phyloP scores from a whole-genome alignment of 2,113 vertebrate genomes.

The Ornithorhynchus anatinus region DNA sequence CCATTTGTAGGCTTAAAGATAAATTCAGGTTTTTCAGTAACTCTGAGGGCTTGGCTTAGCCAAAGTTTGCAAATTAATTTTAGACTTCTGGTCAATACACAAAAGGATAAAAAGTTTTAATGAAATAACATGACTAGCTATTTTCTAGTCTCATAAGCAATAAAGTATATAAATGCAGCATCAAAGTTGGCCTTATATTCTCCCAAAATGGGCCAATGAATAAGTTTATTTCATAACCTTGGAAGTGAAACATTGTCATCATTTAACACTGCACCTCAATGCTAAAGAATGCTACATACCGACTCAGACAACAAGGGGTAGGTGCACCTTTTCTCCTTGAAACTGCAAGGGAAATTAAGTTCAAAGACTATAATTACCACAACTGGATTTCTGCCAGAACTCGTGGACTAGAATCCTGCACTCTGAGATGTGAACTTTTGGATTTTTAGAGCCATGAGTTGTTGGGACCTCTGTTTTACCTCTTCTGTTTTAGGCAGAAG shows the following conservation, averaged over 20 bases:
- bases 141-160: no score
- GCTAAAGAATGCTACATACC: background rate
- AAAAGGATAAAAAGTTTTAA: no score
- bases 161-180: no score
- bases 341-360: background rate
- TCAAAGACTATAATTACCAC: background rate
- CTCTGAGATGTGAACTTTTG: background rate
- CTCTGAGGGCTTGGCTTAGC: background rate
- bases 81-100: no score
- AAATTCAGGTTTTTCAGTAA: background rate
- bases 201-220: background rate
- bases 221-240: background rate
- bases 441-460: background rate
- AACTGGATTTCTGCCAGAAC: background rate
- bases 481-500: background rate
- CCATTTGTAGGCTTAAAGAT: background rate
- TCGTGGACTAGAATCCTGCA: background rate
- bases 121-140: no score
- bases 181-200: background rate
- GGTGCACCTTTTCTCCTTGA: background rate
- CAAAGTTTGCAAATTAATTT: background rate
- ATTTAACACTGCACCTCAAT: background rate
- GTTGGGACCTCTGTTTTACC: background rate
- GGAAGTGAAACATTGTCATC: background rate
- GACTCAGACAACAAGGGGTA: background rate